These are phyloP conservation scores for Mesorhabditis belari DNA, from an alignment of 2,888 invertebrate genomes.

Conservation along the genomic window DNA sequence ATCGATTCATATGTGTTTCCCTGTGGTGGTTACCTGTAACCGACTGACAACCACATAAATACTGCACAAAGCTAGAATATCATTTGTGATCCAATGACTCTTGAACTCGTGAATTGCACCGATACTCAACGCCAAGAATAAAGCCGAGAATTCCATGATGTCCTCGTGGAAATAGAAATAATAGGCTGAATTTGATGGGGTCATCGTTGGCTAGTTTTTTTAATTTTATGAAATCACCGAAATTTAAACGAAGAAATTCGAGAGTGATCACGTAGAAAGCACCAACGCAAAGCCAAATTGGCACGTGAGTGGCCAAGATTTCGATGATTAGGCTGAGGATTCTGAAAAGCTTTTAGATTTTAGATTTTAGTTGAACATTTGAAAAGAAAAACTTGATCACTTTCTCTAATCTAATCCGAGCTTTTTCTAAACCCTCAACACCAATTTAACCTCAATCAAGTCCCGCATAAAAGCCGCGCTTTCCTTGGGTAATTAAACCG, in stretches of 20 bases:
- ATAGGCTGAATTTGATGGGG: constrained; percentile 18
- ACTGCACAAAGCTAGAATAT: constrained; percentile 29
- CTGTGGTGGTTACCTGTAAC: constrained; percentile 12
- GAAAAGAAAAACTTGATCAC: no score
- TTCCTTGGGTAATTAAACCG: no score
- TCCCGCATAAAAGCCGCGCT: no score
- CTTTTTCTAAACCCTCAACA: no score
- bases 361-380: no score
- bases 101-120: constrained; percentile 25
- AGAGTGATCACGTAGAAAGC: constrained; percentile 29
- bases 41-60: constrained; percentile 30
- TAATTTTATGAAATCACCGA: constrained; percentile 11
- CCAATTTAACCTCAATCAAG: no score
- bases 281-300: constrained; percentile 34
- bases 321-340: constrained; percentile 30
- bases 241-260: constrained; percentile 25
- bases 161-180: constrained; percentile 36
- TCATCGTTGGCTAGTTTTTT: background rate
- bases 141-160: constrained; percentile 23
- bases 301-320: constrained; percentile 35
- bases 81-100: constrained; percentile 31
- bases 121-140: constrained; percentile 17
- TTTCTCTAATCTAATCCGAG: no score
- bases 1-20: background rate
- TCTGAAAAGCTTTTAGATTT: no score